These are phyloP conservation scores for Narcine bancroftii DNA, from an alignment of 2,113 vertebrate species.

Conservation along the genomic window DNA sequence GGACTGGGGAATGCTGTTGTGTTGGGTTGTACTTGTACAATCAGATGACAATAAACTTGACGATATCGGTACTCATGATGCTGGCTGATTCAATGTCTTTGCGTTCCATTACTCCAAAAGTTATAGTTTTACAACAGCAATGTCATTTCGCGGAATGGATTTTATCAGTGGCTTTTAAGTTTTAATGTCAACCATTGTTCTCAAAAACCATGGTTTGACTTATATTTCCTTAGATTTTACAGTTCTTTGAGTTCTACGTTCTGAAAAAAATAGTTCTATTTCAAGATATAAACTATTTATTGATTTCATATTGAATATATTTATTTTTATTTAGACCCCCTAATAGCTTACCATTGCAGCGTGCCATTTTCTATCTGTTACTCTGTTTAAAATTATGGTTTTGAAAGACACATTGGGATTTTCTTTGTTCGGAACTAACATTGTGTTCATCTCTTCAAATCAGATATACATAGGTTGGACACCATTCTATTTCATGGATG, in stretches of 20 bases:
- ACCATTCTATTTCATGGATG: neutral
- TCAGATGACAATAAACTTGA: no score
- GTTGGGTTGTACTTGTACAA: no score
- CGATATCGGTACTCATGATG: neutral
- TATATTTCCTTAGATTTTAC: neutral
- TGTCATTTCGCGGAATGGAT: neutral
- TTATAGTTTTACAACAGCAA: constrained; percentile 22
- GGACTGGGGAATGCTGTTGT: no score
- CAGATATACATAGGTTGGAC: neutral
- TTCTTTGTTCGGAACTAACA: neutral
- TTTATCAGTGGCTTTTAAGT: neutral
- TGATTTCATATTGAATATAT: neutral
- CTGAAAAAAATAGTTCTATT: neutral
- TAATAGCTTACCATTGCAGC: neutral
- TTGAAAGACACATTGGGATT: neutral
- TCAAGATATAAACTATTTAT: neutral
- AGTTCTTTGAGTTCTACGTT: neutral
- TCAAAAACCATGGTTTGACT: neutral
- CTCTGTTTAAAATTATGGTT: neutral
- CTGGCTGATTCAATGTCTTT: neutral
- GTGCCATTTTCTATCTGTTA: neutral
- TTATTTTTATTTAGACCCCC: neutral
- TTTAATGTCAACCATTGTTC: neutral
- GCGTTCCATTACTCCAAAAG: neutral
- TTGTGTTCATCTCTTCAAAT: neutral